These are phyloP conservation scores for Catocala sponsa DNA, from an alignment of 2,888 invertebrate genomes.

Conservation along the genomic window DNA sequence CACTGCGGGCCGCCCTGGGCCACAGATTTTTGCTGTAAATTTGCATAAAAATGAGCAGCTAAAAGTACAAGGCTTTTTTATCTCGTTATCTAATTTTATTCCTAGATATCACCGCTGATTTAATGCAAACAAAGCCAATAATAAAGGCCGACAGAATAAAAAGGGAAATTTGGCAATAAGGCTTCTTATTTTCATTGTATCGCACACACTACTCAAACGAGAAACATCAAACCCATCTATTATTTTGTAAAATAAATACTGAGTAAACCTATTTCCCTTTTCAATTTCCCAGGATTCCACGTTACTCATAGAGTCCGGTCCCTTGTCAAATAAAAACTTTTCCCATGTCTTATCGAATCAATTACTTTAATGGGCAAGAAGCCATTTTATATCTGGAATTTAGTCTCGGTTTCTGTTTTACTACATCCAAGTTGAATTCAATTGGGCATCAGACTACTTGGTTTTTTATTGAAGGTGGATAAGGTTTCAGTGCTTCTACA, in stretches of 20 bases:
- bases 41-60: constrained; percentile 17
- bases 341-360: constrained; percentile 82
- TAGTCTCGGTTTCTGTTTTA: constrained; percentile 55
- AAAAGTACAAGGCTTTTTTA: constrained; percentile 18
- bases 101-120: constrained; percentile 15
- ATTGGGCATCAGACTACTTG: constrained; percentile 39
- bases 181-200: constrained; percentile 11
- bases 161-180: constrained; percentile 1
- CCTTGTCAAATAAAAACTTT: constrained; percentile 85
- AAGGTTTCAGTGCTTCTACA: constrained; percentile 23
- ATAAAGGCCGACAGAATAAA: constrained; percentile 11
- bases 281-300: constrained; percentile 72
- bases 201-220: constrained; percentile 13
- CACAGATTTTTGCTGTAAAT: constrained; percentile 13
- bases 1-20: constrained; percentile 4
- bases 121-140: constrained; percentile 15
- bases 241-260: constrained; percentile 69
- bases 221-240: constrained; percentile 50
- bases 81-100: constrained; percentile 15
- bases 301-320: constrained; percentile 76
- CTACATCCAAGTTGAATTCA: constrained; percentile 44
- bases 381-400: constrained; percentile 67
- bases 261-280: constrained; percentile 74
- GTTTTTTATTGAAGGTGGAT: constrained; percentile 29
- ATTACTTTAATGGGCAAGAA: constrained; percentile 79